Evolutionary conservation across 2,888 invertebrate genomes (phyloP).

Genomic region (Trissoscelio sp.): DNA sequence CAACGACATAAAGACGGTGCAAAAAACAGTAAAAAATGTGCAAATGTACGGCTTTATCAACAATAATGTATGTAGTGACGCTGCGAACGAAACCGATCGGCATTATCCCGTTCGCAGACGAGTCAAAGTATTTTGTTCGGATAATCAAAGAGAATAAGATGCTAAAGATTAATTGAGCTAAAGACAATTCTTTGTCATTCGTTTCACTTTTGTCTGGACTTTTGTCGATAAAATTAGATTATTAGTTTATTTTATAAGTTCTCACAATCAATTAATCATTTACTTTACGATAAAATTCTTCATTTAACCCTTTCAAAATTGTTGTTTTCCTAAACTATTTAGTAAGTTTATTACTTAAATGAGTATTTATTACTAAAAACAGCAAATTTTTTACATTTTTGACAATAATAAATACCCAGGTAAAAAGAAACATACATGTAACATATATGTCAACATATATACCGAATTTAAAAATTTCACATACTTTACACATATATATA

Average conservation of each 20-base stretch:
- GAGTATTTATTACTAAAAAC: too few relatives aligned
- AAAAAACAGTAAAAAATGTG: slow-evolving; percentile 24
- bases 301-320: too few relatives aligned
- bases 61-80: not conserved
- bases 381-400: too few relatives aligned
- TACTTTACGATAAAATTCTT: not conserved
- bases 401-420: too few relatives aligned
- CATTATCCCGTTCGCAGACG: slow-evolving; percentile 23
- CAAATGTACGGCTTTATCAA: slow-evolving; percentile 11
- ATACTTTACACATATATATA: too few relatives aligned
- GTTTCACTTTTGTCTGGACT: not conserved
- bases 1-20: slow-evolving; percentile 32
- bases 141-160: slow-evolving; percentile 28
- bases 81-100: slow-evolving; percentile 23
- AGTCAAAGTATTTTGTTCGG: slow-evolving; percentile 6
- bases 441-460: too few relatives aligned
- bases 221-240: slow-evolving; percentile 6
- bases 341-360: too few relatives aligned
- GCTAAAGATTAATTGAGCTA: slow-evolving; percentile 19
- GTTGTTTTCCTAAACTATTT: too few relatives aligned
- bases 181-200: slow-evolving; percentile 13
- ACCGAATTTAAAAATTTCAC: too few relatives aligned
- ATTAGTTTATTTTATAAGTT: not conserved
- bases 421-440: too few relatives aligned
- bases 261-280: too few relatives aligned